phyloP scores from a whole-genome alignment of 2,113 vertebrate species.

The Spheniscus mendiculus region DNA sequence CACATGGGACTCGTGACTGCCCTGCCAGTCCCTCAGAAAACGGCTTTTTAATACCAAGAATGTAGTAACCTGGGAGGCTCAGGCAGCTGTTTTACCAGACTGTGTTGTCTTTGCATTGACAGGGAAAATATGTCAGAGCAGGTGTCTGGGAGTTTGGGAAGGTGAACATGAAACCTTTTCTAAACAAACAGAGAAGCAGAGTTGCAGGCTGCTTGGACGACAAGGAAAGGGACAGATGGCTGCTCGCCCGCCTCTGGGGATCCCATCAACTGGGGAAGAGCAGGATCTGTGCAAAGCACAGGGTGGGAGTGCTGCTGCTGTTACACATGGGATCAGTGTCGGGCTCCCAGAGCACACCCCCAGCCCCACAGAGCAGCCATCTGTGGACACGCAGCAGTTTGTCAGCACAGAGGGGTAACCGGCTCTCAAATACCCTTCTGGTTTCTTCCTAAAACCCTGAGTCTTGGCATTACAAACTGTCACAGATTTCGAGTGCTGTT shows the following conservation, averaged over 20 bases:
- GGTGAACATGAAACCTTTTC: neutral
- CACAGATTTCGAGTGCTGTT: neutral
- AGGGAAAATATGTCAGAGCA: constrained; percentile 50
- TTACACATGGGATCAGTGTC: neutral
- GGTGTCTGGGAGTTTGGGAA: constrained; percentile 21
- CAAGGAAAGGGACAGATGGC: neutral
- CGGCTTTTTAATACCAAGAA: neutral
- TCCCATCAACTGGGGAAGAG: neutral
- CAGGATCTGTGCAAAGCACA: neutral
- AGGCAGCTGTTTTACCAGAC: constrained; percentile 52
- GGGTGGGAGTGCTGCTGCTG: neutral
- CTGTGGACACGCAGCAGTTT: neutral
- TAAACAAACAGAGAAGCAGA: neutral
- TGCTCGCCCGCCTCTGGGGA: rapidly evolving
- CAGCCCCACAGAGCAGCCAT: neutral
- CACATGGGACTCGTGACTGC: rapidly evolving
- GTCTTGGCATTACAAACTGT: neutral
- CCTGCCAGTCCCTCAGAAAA: neutral
- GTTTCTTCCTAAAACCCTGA: neutral
- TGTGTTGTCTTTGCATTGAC: constrained; percentile 57
- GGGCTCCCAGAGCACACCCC: neutral
- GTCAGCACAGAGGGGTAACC: neutral
- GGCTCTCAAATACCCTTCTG: neutral
- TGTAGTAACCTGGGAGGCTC: neutral
- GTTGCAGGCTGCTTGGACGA: neutral